These are phyloP conservation scores for Nomada flava DNA, from an alignment of 2,888 invertebrate species.

Conservation along the genomic window DNA sequence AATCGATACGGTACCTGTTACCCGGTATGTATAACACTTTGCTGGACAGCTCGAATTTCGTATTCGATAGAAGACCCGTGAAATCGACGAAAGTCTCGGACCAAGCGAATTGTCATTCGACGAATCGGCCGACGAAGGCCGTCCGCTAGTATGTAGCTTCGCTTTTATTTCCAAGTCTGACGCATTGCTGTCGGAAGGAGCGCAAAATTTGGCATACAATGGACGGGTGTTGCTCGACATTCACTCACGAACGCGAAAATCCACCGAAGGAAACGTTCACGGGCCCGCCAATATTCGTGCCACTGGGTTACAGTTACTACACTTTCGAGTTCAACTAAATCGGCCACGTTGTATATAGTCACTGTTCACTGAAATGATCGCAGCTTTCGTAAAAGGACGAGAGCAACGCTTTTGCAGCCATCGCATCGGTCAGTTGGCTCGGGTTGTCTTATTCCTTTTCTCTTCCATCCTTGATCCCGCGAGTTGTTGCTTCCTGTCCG, in stretches of 20 bases:
- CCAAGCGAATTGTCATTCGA: conserved; percentile 18
- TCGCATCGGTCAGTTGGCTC: too few relatives aligned
- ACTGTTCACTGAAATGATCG: conserved; percentile 29
- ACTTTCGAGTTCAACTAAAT: conserved; percentile 57
- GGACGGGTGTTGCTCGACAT: conserved; percentile 15
- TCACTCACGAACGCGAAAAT: conserved; percentile 51
- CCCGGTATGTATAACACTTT: too few relatives aligned
- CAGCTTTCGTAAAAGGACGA: conserved; percentile 37
- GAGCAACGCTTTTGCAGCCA: background rate
- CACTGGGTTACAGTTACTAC: conserved; percentile 66
- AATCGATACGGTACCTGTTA: too few relatives aligned
- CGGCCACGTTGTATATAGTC: conserved; percentile 12
- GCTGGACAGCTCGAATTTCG: background rate
- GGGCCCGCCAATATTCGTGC: conserved; percentile 54
- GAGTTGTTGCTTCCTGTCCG: conserved; percentile 14
- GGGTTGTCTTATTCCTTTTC: background rate
- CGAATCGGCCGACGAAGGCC: conserved; percentile 11
- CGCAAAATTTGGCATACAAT: conserved; percentile 51
- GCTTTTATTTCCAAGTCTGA: conserved; percentile 40
- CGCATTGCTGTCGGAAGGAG: conserved; percentile 35
- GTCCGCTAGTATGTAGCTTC: background rate
- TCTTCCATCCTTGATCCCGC: background rate
- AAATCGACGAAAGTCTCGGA: background rate
- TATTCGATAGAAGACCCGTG: background rate
- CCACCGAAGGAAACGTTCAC: conserved; percentile 30